Evolutionary conservation across 37 sponge, comb jelly and placozoan species (phyloP).

Genomic region (Ephydatia muelleri): DNA sequence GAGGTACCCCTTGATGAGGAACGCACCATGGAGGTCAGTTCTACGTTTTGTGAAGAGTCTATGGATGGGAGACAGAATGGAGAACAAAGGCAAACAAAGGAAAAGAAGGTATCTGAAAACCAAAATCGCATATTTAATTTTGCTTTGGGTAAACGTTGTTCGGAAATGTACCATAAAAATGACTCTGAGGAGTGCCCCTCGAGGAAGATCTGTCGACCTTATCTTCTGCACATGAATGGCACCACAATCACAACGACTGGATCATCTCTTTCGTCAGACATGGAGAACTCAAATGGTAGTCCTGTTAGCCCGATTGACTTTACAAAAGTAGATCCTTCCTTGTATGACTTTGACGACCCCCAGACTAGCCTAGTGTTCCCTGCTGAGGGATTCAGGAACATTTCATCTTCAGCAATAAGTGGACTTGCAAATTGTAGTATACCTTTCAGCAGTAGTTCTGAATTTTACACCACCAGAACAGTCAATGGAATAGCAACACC

Average conservation of each 20-base stretch:
- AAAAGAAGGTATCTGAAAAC: not conserved
- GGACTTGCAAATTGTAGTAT: not conserved
- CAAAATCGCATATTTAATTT: not conserved
- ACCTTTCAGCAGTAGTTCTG: not conserved
- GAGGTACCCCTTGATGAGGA: slow-evolving; percentile 12
- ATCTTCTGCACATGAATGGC: slow-evolving; percentile 10
- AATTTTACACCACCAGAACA: not conserved
- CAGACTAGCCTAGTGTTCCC: slow-evolving; percentile 18
- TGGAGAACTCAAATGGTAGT: slow-evolving; percentile 8
- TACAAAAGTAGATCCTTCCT: slow-evolving; percentile 54
- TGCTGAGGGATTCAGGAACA: not conserved
- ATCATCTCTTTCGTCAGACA: slow-evolving; percentile 8
- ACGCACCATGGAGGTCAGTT: not conserved
- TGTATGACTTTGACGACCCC: slow-evolving; percentile 72
- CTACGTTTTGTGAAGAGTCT: not conserved
- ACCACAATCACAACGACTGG: slow-evolving; percentile 6
- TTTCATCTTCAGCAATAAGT: not conserved
- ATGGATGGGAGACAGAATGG: not conserved
- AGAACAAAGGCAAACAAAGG: not conserved
- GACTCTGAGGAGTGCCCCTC: not conserved
- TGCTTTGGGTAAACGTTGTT: not conserved
- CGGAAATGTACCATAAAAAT: not conserved
- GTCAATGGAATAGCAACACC: not conserved
- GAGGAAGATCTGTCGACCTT: slow-evolving; percentile 10
- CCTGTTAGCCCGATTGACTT: slow-evolving; percentile 70